phyloP scores from a whole-genome alignment of 2,797 vertebrate species.

The Sebastes nivosus region DNA sequence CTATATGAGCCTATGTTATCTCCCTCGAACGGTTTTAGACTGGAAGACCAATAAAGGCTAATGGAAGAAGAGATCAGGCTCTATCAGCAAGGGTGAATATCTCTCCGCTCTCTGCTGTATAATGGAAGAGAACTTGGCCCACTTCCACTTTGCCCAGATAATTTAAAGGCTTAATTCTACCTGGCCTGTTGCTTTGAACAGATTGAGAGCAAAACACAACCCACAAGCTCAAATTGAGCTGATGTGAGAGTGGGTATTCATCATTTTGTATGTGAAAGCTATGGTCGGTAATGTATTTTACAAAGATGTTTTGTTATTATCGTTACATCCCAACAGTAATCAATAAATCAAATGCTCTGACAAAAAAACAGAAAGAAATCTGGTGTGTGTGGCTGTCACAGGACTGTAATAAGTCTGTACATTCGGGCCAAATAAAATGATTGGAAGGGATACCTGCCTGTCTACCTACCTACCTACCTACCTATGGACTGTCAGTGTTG shows the following conservation, averaged over 20 bases:
- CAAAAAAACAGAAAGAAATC: not conserved
- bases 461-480: no score
- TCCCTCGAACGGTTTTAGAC: slow-evolving; percentile 52
- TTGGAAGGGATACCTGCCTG: not conserved
- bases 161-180: slow-evolving; percentile 47
- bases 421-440: not conserved
- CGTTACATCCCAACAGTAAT: not conserved
- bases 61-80: slow-evolving; percentile 61
- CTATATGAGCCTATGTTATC: slow-evolving; percentile 42
- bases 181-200: slow-evolving; percentile 36
- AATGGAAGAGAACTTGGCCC: slow-evolving; percentile 60
- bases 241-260: not conserved
- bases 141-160: slow-evolving; percentile 53
- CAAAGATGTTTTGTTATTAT: not conserved
- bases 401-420: not conserved
- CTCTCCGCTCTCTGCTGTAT: slow-evolving; percentile 28
- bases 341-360: not conserved
- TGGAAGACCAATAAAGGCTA: slow-evolving; percentile 67
- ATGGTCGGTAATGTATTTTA: not conserved
- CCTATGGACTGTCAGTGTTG: no score
- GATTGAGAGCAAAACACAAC: slow-evolving; percentile 23
- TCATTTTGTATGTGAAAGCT: not conserved
- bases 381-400: not conserved
- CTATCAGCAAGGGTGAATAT: slow-evolving; percentile 46
- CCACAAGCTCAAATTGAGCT: not conserved